Conservation (phyloP, 2,113 vertebrate species). For the Ictidomys tridecemlineatus region DNA sequence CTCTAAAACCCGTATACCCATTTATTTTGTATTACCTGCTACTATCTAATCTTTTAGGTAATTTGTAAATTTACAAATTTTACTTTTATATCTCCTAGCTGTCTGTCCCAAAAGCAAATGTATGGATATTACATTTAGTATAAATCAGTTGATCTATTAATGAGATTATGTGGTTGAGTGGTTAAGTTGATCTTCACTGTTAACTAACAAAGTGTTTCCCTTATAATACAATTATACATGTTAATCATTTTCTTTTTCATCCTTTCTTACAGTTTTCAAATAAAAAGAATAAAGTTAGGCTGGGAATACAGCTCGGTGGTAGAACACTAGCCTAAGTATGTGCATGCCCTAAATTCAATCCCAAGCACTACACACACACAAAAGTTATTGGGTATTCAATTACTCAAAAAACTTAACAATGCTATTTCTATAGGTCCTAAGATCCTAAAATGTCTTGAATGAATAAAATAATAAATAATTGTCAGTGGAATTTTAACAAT, state of each 20-base stretch:
- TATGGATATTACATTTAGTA: neutral
- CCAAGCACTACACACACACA: too few relatives aligned
- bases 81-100: neutral
- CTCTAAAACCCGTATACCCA: neutral
- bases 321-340: too few relatives aligned
- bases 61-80: constrained; percentile 40
- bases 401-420: neutral
- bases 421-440: constrained; percentile 14
- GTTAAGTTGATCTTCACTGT: neutral
- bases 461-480: neutral
- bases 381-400: neutral
- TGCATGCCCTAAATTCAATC: too few relatives aligned
- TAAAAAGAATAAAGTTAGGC: neutral
- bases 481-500: constrained; percentile 22
- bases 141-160: neutral
- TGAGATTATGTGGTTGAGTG: too few relatives aligned
- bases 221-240: neutral
- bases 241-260: neutral
- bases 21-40: neutral
- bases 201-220: neutral
- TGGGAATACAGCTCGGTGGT: too few relatives aligned
- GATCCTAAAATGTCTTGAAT: neutral
- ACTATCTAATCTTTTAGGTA: neutral
- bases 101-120: neutral
- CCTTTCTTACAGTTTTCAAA: constrained; percentile 51